A percentile compares a stretch with the other conserved stretches of the same genome.
phyloP scores from a whole-genome alignment of 2,113 vertebrate species.

The Nothobranchius furzeri region DNA sequence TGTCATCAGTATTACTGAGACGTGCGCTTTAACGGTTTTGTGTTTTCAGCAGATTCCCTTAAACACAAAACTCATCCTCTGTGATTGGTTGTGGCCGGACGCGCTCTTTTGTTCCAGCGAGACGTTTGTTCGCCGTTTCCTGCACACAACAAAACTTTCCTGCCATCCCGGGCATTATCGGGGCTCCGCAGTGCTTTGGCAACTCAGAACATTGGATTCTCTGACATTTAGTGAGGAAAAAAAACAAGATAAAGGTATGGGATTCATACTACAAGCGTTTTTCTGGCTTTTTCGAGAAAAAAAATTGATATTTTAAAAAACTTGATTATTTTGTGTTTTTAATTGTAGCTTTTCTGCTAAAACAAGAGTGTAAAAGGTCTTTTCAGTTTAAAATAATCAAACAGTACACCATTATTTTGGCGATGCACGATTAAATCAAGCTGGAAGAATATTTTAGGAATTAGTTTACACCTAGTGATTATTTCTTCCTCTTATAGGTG shows the following conservation, averaged over 20 bases:
- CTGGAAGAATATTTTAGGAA: neutral
- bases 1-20: constrained; percentile 76
- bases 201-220: constrained; percentile 61
- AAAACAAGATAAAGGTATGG: constrained; percentile 72
- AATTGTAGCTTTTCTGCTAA: neutral
- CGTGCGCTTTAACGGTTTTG: constrained; percentile 75
- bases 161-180: constrained; percentile 64
- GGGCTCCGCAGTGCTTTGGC: constrained; percentile 61
- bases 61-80: constrained; percentile 72
- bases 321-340: neutral
- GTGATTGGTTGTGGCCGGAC: constrained; percentile 73
- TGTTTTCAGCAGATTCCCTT: constrained; percentile 84
- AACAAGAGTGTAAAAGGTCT: neutral
- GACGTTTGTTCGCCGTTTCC: constrained; percentile 67
- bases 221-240: constrained; percentile 44
- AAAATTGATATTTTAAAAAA: neutral
- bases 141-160: constrained; percentile 75
- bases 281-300: too few species aligned
- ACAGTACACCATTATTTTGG: neutral
- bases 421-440: constrained; percentile 4
- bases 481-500: neutral
- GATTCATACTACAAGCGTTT: neutral
- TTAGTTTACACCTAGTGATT: neutral
- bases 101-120: constrained; percentile 65
- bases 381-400: constrained; percentile 17